Evolutionary conservation across 1,140 invertebrate species (phyloP).

Genomic region (Pseudoatta argentina): DNA sequence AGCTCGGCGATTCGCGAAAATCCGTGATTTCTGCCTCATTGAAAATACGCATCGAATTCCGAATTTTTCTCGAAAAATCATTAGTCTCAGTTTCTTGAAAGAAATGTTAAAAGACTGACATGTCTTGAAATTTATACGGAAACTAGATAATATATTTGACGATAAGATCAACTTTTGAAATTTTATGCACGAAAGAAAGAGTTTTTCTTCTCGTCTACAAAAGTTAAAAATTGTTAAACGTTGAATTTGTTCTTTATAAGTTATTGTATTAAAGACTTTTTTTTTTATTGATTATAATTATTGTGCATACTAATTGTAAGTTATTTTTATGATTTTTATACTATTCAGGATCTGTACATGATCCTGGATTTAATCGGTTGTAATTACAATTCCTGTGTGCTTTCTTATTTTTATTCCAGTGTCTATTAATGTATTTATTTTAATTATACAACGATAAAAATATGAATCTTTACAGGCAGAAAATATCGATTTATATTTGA

Average conservation of each 20-base stretch:
- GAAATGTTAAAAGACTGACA: background rate
- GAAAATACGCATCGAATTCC: background rate
- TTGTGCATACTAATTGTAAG: too few relatives aligned
- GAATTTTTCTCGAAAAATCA: background rate
- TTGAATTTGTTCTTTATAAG: background rate
- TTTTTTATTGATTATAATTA: too few relatives aligned
- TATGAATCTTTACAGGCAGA: background rate
- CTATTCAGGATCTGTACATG: background rate
- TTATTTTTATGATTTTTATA: background rate
- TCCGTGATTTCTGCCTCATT: background rate
- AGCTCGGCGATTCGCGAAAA: background rate
- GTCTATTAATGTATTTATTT: background rate
- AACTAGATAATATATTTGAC: background rate
- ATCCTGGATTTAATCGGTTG: background rate
- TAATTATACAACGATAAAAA: background rate
- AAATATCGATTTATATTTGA: conserved; percentile 29
- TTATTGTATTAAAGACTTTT: background rate
- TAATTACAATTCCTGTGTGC: background rate
- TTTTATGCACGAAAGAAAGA: background rate
- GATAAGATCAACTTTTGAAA: background rate
- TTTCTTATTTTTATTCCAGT: background rate
- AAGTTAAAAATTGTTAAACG: background rate
- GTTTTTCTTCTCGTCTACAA: background rate
- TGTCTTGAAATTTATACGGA: background rate
- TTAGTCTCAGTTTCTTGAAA: background rate